Evolutionary conservation across 2,113 vertebrate species (phyloP), one percentile per base, ranked within the genome.

Genomic region (Dicaeum eximium): DNA sequence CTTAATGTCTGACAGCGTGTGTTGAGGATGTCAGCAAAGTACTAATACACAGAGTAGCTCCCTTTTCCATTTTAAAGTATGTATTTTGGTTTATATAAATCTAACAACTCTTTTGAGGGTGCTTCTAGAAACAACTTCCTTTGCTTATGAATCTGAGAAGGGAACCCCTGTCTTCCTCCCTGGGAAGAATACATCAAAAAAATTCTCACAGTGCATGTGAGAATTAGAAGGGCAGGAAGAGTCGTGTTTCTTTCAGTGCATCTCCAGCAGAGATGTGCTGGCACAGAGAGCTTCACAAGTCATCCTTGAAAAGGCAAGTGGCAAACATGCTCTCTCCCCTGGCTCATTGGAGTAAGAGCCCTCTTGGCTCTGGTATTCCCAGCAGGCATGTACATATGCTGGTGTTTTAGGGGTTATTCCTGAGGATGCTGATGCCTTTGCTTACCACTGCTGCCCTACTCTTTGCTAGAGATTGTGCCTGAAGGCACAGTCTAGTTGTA

Each of bases 301-400:
- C 62, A 33, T 20, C 42, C 44, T 61, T 38, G 28, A 42, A 72
- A 85, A 83, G 54, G 79, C 62, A 71, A 47, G 33, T 37, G 54
- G 40, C 37, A 86, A 92, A 57, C 19, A 19, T 0, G 0, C 30
- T 23, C 1, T 27, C 10, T 71, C 13, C 38, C 31, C 23, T 31
- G 47, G 35, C n/a, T 23, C 60, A 27, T 24, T 17, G 37, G 17
- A 58, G 42, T 40, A 67, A 37, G 35, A 61, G 58, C 48, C 16
- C 15, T 61, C 66, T 10, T 54, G 53, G 57, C n/a, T 82, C 8
- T 16, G 50, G 20, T 38, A 30, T 33, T 86, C 54, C 71, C n/a
- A 42, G 5, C 42, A 40, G 69, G 23, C 73, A 33, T 8, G 14
- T 7, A 17, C 0, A 1, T 38, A 24, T 0, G 0, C n/a, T 60